Evolutionary conservation across 2,888 invertebrate genomes (phyloP), one percentile per base, ranked within the genome.

Genomic region (Geotrupes spiniger): DNA sequence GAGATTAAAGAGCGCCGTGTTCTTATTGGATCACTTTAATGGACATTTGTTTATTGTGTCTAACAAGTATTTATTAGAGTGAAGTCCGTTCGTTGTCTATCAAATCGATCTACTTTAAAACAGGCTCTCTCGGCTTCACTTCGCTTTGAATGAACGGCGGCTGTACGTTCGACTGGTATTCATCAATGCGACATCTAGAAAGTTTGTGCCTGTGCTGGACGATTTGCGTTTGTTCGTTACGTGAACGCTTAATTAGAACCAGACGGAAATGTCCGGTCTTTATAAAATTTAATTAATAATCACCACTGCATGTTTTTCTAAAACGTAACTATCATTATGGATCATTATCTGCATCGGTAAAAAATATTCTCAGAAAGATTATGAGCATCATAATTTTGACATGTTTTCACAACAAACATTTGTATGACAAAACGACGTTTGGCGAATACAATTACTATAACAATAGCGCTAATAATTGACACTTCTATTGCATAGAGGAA

Each of bases 21-120:
- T 55, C 52, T 45, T 48, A 56, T 53, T 56, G 53, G 53, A 56
- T 49, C 53, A 39, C 31, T 49, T 46, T 56, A 54, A 56, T 54
- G 52, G 48, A 48, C 45, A 48, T 56, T 56, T 56, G 56, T 60
- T 64, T 63, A 64, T 64, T 65, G 63, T 63, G 50, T 51, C 46
- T 51, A 51, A 51, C 50, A 51, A 51, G 50, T 46, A 51, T 51
- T 49, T 49, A 49, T 49, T 49, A 38, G 49, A 49, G 42, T 42
- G 48, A 27, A 28, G 48, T 39, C 15, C n/a, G 45, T 38, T 12
- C 25, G 45, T 29, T 27, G 38, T 40, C 40, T 40, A 40, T 40
- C 40, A 40, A 40, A 40, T 40, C 40, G 25, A 40, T 40, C 40
- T 40, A 27, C 25, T 25, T 38, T 29, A 29, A 33, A 12, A 12